Base-by-base conservation (phyloP, 2,797 vertebrate genomes). In the Sciurus carolinensis region DNA sequence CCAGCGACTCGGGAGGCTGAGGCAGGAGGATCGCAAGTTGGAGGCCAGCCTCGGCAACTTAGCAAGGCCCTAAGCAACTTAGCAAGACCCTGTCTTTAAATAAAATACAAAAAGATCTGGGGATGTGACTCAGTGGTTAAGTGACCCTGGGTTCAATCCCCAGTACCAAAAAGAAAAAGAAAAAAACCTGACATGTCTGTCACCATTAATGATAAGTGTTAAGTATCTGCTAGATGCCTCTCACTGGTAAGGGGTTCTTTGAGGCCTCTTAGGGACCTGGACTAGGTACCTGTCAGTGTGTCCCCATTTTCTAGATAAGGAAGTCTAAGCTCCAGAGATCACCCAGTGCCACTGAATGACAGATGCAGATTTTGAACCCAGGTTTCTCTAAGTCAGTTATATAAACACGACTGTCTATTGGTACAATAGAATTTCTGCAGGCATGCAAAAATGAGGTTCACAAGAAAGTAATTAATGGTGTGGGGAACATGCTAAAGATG, bases 381-480 rank as follows among this genome's bases (percentile, higher is more conserved):
- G 20, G 50, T 47, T 85, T 69, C 84, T 81, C 73, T n/a, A 84
- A 88, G 75, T 69, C 75, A 42, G 71, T 52, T 4, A 28, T 33
- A 75, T 72, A 80, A 83, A 66, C 47, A 92, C 44, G 91, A 79
- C 26, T 47, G 26, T 52, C 26, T 17, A 36, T 30, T 90, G 84
- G 66, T 57, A 69, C 5, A 54, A 42, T 7, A 36, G 42, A 87
- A 72, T 11, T 24, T 42, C 62, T 36, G 39, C 2, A 33, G 84
- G 39, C 91, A 84, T 52, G 57, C 93, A 85, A 91, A 92, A 73
- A 33, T 52, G 12, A 30, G 59, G 24, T 52, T 86, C 57, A 52
- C 10, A 73, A 73, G 28, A 91, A 90, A 77, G 67, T 82, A 22
- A 87, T 62, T 59, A 79, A 94, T 69, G 85, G 64, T 50, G 7